A percentile compares a stretch with the other conserved stretches of the same genome.
Evolutionary conservation across 2,888 invertebrate genomes (phyloP).

Genomic region (Lymantria dispar): DNA sequence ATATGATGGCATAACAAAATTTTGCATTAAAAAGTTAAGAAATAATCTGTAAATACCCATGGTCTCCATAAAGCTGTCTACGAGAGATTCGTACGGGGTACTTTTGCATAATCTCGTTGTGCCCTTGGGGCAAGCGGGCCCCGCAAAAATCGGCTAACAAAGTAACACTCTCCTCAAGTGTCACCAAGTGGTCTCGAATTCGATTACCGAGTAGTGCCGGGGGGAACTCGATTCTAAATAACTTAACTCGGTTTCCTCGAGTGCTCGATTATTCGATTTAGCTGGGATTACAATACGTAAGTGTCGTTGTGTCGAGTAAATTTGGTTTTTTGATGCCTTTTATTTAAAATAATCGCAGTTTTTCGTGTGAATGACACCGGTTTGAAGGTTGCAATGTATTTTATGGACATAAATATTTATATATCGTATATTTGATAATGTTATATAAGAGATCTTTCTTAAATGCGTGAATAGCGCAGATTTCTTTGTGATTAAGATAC

Average conservation of each 20-base stretch:
- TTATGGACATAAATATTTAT: no score
- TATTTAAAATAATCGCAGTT: constrained; percentile 25
- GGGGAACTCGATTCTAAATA: constrained; percentile 68
- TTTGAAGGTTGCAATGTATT: background rate
- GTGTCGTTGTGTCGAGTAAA: constrained; percentile 51
- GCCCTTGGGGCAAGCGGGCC: constrained; percentile 39
- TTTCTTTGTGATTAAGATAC: no score
- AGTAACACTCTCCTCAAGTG: constrained; percentile 74
- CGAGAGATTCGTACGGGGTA: constrained; percentile 41
- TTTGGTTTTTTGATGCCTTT: constrained; percentile 43
- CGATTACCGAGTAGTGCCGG: constrained; percentile 72
- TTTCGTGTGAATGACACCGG: constrained; percentile 34
- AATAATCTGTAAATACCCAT: constrained; percentile 32
- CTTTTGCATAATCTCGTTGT: constrained; percentile 63
- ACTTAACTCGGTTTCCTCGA: constrained; percentile 71
- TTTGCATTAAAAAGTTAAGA: constrained; percentile 28
- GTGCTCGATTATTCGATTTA: constrained; percentile 76
- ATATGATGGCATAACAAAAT: background rate
- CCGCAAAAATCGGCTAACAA: constrained; percentile 76
- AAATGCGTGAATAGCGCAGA: no score
- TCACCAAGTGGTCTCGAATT: constrained; percentile 75
- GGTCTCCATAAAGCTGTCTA: constrained; percentile 45
- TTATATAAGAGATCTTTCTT: no score
- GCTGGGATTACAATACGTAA: constrained; percentile 69
- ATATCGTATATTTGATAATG: no score